Conservation (phyloP, 2,888 invertebrate genomes). For the Augiades crinisus region DNA sequence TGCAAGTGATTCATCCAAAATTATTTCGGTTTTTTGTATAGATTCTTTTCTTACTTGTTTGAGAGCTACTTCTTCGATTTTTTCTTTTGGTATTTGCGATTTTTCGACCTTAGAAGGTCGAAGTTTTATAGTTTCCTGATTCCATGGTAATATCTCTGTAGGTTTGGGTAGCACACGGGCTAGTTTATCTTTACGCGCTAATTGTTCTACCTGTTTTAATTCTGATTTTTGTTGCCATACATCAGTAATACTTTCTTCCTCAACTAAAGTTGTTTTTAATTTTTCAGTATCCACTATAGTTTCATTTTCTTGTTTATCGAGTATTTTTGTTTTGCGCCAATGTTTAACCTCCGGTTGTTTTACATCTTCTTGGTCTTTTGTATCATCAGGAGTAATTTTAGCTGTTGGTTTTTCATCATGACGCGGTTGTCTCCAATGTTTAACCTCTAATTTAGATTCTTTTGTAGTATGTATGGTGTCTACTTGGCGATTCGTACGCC, state of each 20-base stretch:
- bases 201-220: constrained; percentile 16
- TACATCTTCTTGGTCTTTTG: constrained; percentile 33
- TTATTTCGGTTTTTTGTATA: constrained; percentile 53
- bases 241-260: background rate
- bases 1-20: constrained; percentile 79
- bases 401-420: constrained; percentile 30
- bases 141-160: constrained; percentile 75
- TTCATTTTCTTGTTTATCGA: constrained; percentile 25
- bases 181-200: constrained; percentile 25
- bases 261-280: background rate
- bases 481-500: constrained; percentile 53
- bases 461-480: constrained; percentile 29
- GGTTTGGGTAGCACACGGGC: constrained; percentile 17
- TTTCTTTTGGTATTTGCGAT: constrained; percentile 76
- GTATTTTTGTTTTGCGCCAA: constrained; percentile 47
- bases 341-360: constrained; percentile 39
- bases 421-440: constrained; percentile 47
- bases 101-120: constrained; percentile 82
- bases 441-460: constrained; percentile 40
- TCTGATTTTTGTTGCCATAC: constrained; percentile 29
- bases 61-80: constrained; percentile 66
- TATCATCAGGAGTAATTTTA: constrained; percentile 30
- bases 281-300: background rate
- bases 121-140: constrained; percentile 83
- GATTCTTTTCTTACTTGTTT: constrained; percentile 62